Conservation (phyloP, 2,888 invertebrate species). For the Drosophila hamatofila region DNA sequence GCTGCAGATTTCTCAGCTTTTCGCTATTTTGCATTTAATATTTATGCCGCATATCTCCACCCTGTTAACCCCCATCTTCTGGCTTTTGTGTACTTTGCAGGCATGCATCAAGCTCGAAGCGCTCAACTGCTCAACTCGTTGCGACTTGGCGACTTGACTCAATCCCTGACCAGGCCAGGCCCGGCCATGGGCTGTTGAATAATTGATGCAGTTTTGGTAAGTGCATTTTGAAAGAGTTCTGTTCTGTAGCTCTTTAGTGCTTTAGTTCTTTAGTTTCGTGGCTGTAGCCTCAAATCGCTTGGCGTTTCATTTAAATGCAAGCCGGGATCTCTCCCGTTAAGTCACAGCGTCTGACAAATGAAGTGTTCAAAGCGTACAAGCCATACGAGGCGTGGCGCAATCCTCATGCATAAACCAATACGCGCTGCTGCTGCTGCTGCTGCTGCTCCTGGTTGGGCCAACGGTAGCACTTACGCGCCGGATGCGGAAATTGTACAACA, state of each 20-base stretch:
- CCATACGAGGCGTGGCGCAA: slow-evolving; percentile 37
- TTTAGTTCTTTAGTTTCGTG: slow-evolving; percentile 39
- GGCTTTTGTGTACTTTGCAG: slow-evolving; percentile 62
- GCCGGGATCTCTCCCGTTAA: slow-evolving; percentile 47
- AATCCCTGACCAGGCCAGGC: slow-evolving; percentile 75
- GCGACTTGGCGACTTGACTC: slow-evolving; percentile 74
- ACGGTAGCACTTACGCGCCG: slow-evolving; percentile 71
- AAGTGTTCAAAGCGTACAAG: slow-evolving; percentile 63
- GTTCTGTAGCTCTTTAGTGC: slow-evolving; percentile 29
- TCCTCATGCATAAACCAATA: slow-evolving; percentile 81
- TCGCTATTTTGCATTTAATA: slow-evolving; percentile 78
- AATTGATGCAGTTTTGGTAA: slow-evolving; percentile 82
- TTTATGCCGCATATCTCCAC: slow-evolving; percentile 66
- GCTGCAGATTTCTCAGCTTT: slow-evolving; percentile 59
- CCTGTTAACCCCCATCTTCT: slow-evolving; percentile 10
- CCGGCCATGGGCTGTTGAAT: slow-evolving; percentile 75
- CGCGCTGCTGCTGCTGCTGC: slow-evolving; percentile 46
- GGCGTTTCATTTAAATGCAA: slow-evolving; percentile 72
- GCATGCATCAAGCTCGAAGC: slow-evolving; percentile 73
- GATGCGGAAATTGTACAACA: slow-evolving; percentile 81
- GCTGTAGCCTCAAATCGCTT: slow-evolving; percentile 57
- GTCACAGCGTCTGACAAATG: slow-evolving; percentile 75
- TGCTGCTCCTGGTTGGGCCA: slow-evolving; percentile 44
- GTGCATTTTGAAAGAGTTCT: slow-evolving; percentile 74
- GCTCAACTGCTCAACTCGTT: slow-evolving; percentile 77